Evolutionary conservation across 2,888 invertebrate genomes (phyloP), one percentile per base, ranked within the genome.

Genomic region (Platycheirus rosarum): DNA sequence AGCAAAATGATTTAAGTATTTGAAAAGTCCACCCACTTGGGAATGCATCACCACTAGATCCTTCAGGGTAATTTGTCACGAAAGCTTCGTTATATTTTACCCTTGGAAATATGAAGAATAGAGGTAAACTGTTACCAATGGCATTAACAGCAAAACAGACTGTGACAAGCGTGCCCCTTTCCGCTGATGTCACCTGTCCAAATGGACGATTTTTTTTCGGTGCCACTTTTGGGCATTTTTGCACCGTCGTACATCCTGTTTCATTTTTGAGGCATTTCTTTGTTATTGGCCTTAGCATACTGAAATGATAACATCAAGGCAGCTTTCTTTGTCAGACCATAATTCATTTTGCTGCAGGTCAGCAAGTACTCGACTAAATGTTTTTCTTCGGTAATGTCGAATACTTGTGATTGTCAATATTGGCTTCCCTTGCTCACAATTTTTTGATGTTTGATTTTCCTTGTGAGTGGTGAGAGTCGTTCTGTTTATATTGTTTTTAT

Each of bases 291-390:
- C 8, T 42, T 16, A 7, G 42, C 42, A 42, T 16, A 42, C 9
- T 42, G 2, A 42, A 2, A 42, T 7, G 42, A 3, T 42, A 16
- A 42, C 1, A 1, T 3, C 42, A 42, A 16, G 42, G 42, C 42
- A 42, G 42, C 14, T 42, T 3, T 42, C 9, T 8, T 42, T 14
- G 42, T 42, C 7, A 42, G 5, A 1, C 42, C 42, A 16, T 42
- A 42, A 11, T 42, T 42, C 42, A 42, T 42, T 42, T 42, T 42
- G 42, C 42, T 42, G 42, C 42, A 42, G 5, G 42, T 42, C 5
- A 42, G 1, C 7, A 16, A 42, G 16, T 42, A 42, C 2, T 42
- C 42, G 2, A 16, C 42, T 11, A 42, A 16, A 7, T 42, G 42
- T 42, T 42, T 42, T 16, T 42, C 42, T 42, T 42, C 42, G 2